A percentile compares a stretch with the other conserved stretches of the same genome.
These are phyloP conservation scores for Phortica okadai DNA, from an alignment of 2,888 invertebrate genomes.

Conservation along the genomic window DNA sequence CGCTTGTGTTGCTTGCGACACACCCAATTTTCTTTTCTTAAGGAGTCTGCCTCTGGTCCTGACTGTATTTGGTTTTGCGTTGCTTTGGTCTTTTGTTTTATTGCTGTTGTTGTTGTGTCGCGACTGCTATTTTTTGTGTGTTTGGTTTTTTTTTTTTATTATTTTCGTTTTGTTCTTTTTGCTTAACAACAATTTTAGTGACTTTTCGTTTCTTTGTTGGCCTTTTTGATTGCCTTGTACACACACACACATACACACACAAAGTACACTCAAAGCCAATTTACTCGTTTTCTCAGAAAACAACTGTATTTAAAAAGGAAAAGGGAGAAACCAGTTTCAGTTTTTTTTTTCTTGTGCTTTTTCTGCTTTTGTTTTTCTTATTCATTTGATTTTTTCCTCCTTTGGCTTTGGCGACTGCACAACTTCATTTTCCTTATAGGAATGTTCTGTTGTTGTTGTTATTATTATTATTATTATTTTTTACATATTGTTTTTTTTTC, in stretches of 20 bases:
- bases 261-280: slow-evolving; percentile 14
- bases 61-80: neutral
- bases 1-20: too few relatives aligned
- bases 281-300: slow-evolving; percentile 63
- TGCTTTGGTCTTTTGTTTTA: neutral
- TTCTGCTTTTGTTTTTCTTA: slow-evolving; percentile 33
- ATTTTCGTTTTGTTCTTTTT: neutral
- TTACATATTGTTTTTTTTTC: neutral
- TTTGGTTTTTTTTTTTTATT: neutral
- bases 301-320: slow-evolving; percentile 76
- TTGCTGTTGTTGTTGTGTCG: slow-evolving; percentile 2
- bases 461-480: too few relatives aligned
- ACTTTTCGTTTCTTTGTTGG: neutral
- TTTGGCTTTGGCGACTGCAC: neutral
- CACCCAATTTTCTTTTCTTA: too few relatives aligned
- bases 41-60: too few relatives aligned
- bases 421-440: neutral
- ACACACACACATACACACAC: slow-evolving; percentile 11
- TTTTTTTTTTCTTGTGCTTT: slow-evolving; percentile 44
- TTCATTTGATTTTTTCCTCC: slow-evolving; percentile 19
- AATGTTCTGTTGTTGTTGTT: slow-evolving; percentile 15
- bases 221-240: neutral
- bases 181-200: neutral
- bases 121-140: neutral
- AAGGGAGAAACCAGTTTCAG: slow-evolving; percentile 68